Base-by-base conservation (phyloP, 1,140 invertebrate species). In the Mercenaria mercenaria region DNA sequence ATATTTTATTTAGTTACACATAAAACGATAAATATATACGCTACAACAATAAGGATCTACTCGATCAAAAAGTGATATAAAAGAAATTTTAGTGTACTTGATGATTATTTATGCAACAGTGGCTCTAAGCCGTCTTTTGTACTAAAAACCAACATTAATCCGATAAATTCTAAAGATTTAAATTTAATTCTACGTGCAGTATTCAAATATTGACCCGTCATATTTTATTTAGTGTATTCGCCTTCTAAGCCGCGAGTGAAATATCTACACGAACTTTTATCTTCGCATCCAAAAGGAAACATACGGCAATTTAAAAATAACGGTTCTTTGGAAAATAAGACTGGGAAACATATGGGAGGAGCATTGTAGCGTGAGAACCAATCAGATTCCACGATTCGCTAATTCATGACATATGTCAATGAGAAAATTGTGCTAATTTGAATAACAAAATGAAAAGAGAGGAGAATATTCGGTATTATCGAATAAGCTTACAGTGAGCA, bases 341-440 rank as follows among this genome's bases (percentile, higher is more conserved):
- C 61, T 67, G 72, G n/a, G 26, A 76, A 61, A 39, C 50, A 59
- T 37, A 41, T 59, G 79, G 79, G 79, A n/a, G 79, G 52, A 26
- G 79, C 50, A 47, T 2, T 18, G 18, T 15, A 81, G 41, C 41
- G 20, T 18, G 50, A 47, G 29, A 26, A 81, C 79, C 52, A 81
- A 81, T 81, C 32, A 64, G 50, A 61, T 18, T 2, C 4, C 32
- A 13, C 2, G 18, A 32, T 59, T 81, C 8, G 34, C 18, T 64
- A 59, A 64, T 64, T 39, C 79, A 81, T 81, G 79, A 41, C 79
- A 81, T 81, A 81, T 81, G 79, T 81, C 59, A 81, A 81, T 81
- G 50, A n/a, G 39, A 32, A 37, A 81, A 37, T 37, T 64, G 37
- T 18, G 37, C 79, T 81, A 81, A 81, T 81, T 81, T 81, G 79